Evolutionary conservation across 2,797 vertebrate genomes (phyloP).

Genomic region (Avahi laniger): DNA sequence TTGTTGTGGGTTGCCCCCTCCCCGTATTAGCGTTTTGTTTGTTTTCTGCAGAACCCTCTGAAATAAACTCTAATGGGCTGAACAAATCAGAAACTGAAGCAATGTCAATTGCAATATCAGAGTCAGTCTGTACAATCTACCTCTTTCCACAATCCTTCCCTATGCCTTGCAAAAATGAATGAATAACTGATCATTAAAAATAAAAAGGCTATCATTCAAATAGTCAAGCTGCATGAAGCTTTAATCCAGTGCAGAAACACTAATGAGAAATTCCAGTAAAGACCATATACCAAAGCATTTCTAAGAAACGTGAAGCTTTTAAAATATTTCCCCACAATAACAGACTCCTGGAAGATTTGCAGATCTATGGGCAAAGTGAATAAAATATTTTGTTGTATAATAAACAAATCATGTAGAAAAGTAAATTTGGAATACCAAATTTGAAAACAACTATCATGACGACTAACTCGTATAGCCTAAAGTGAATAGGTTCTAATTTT

Average conservation of each 20-base stretch:
- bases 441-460: not conserved
- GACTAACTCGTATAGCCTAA: not conserved
- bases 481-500: not conserved
- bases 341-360: slow-evolving; percentile 3
- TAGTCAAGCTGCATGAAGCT: not conserved
- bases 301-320: not conserved
- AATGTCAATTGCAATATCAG: slow-evolving; percentile 32
- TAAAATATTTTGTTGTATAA: not conserved
- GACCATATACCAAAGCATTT: not conserved
- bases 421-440: not conserved
- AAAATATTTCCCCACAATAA: slow-evolving; percentile 11
- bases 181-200: not conserved
- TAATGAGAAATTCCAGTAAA: slow-evolving; percentile 22
- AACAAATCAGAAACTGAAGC: slow-evolving; percentile 66
- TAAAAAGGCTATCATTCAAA: not conserved
- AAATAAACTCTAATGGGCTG: slow-evolving; percentile 80
- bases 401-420: not conserved
- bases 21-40: slow-evolving; percentile 69
- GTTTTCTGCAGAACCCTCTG: slow-evolving; percentile 80
- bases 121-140: slow-evolving; percentile 29
- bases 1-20: slow-evolving; percentile 45
- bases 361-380: not conserved
- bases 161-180: not conserved
- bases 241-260: not conserved
- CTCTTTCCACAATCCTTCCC: slow-evolving; percentile 31